A percentile compares a stretch with the other conserved stretches of the same genome.
These are phyloP conservation scores for Doris montereyensis DNA, from an alignment of 2,888 invertebrate genomes.

Conservation along the genomic window DNA sequence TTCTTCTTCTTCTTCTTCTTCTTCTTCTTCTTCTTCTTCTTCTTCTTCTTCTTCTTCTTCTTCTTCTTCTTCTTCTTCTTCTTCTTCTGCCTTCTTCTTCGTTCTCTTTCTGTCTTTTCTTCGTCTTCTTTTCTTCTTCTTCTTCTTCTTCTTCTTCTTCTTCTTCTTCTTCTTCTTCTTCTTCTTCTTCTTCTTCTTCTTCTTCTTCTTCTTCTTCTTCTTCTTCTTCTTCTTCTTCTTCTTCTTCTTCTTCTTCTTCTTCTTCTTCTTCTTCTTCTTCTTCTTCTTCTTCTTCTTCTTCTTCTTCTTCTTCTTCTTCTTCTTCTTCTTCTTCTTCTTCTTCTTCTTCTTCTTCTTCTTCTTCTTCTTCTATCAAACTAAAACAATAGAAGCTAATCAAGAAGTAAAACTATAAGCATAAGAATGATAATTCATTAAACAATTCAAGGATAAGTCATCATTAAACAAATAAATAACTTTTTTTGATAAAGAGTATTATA, in stretches of 20 bases:
- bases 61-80: not conserved
- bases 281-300: not conserved
- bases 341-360: slow-evolving; percentile 7
- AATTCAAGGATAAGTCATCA: no score
- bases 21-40: not conserved
- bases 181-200: not conserved
- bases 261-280: slow-evolving; percentile 13
- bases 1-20: not conserved
- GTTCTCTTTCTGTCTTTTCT: not conserved
- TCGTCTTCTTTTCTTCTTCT: not conserved
- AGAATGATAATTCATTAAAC: no score
- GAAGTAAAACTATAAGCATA: no score
- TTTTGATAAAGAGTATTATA: no score
- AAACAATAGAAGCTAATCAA: no score
- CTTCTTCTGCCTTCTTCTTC: not conserved
- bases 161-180: not conserved
- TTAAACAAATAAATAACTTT: no score
- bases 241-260: slow-evolving; percentile 33
- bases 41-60: not conserved
- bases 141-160: not conserved
- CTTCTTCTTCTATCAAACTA: not conserved
- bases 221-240: slow-evolving; percentile 29
- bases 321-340: slow-evolving; percentile 9
- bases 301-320: slow-evolving; percentile 28
- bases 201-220: not conserved